These are phyloP conservation scores for Rhinoraja longicauda DNA, from an alignment of 2,797 vertebrate genomes.

Conservation along the genomic window DNA sequence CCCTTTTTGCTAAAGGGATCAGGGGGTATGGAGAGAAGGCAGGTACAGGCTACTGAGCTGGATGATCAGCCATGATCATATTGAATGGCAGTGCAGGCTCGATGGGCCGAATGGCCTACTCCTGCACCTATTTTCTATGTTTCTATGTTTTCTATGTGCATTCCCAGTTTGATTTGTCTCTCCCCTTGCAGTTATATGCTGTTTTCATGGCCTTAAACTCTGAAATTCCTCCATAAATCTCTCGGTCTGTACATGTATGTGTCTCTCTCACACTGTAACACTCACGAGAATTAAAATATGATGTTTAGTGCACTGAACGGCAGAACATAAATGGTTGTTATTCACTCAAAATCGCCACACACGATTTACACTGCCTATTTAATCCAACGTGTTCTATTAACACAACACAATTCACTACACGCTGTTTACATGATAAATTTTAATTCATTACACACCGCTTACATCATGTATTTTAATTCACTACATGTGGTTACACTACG, in stretches of 20 bases:
- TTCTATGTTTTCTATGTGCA: too few relatives aligned
- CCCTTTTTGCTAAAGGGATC: too few relatives aligned
- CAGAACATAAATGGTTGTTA: background rate
- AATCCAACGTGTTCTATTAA: background rate
- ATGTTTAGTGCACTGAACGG: background rate
- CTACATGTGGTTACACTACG: slow-evolving; percentile 3
- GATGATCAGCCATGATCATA: too few relatives aligned
- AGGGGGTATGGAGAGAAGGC: too few relatives aligned
- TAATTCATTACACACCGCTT: slow-evolving; percentile 5
- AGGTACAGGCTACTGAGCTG: too few relatives aligned
- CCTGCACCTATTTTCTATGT: background rate
- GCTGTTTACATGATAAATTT: slow-evolving; percentile 5
- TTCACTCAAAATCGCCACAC: background rate
- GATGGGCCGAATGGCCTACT: too few relatives aligned
- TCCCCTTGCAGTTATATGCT: too few relatives aligned
- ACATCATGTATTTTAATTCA: slow-evolving; percentile 19
- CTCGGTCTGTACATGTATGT: background rate
- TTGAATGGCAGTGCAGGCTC: too few relatives aligned
- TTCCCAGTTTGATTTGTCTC: background rate
- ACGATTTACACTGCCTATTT: background rate
- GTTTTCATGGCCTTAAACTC: background rate
- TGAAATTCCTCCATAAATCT: background rate
- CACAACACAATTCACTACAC: background rate
- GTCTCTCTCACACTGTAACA: background rate
- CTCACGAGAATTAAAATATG: too few relatives aligned